These are phyloP conservation scores for Onychostruthus taczanowskii DNA, from an alignment of 2,113 vertebrate species.

Conservation along the genomic window DNA sequence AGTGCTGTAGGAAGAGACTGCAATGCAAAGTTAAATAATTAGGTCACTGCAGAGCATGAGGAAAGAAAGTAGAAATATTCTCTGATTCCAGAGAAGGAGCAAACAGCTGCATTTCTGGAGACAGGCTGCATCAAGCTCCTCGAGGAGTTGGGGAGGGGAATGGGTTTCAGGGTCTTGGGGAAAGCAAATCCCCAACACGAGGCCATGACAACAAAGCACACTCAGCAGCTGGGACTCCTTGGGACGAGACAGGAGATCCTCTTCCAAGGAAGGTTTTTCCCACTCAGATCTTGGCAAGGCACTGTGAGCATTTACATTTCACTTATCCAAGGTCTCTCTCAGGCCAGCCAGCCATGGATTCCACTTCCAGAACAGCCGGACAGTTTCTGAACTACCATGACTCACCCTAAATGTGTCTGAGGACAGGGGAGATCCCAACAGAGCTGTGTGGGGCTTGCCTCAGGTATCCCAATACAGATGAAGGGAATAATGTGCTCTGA, in stretches of 20 bases:
- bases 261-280: not conserved
- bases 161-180: not conserved
- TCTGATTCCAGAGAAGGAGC: not conserved
- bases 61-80: not conserved
- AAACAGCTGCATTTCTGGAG: not conserved
- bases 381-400: not conserved
- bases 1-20: conserved; percentile 21
- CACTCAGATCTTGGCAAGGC: not conserved
- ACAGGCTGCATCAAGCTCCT: not conserved
- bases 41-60: not conserved
- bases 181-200: not conserved
- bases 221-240: not conserved
- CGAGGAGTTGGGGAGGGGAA: fast-evolving
- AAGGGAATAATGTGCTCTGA: not conserved
- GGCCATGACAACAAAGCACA: not conserved
- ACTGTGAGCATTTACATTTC: not conserved
- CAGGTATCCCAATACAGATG: not conserved
- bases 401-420: not conserved
- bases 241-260: not conserved
- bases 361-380: not conserved
- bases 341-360: not conserved
- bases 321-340: not conserved
- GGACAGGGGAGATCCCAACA: not conserved
- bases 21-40: conserved; percentile 43
- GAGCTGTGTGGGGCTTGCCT: not conserved